Base-by-base conservation (phyloP, 2,797 vertebrate genomes). In the Sebastes steindachneri region DNA sequence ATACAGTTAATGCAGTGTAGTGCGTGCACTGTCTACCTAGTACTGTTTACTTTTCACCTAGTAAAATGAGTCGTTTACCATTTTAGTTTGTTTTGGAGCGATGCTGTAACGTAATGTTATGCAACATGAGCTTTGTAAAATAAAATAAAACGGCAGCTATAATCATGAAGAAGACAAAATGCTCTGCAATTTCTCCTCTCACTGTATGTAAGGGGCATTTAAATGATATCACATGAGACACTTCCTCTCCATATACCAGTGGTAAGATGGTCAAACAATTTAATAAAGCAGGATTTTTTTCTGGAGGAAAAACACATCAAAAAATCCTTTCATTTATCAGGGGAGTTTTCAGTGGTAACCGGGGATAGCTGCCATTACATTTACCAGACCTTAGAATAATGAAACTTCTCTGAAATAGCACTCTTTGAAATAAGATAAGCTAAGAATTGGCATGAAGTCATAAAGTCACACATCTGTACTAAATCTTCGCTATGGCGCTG, bases 401-500 rank as follows among this genome's bases (percentile, higher is more conserved):
- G n/a, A 76, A 57, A 60, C 53, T 4, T 55, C n/a, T 77, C 11
- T 57, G 23, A 72, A 78, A 69, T n/a, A n/a, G 21, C 12, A 4
- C 15, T 51, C 28, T 73, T 54, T 68, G 55, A 86, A 84, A 66
- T 53, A 66, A 54, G 60, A 65, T 72, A 81, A 73, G 54, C 35
- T 5, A 7, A 37, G 48, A 73, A 72, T 57, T 31, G 31, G 14
- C 9, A 45, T 45, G 6, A 45, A 45, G 41, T 45, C 41, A 45
- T 45, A 17, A 45, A 17, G 15, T 58, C 57, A 29, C 26, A 59
- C 59, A 21, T 63, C 60, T 37, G 33, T 64, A 64, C n/a, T 7
- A 7, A 35, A 33, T 33, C 59, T 63, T 7, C 7, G 2, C 35
- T 63, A 63, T n/a, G 28, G 11, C 6, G 7, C 31, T 63, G 60